Conservation (phyloP, 2,888 invertebrate species). For the Orthonychiurus folsomi region DNA sequence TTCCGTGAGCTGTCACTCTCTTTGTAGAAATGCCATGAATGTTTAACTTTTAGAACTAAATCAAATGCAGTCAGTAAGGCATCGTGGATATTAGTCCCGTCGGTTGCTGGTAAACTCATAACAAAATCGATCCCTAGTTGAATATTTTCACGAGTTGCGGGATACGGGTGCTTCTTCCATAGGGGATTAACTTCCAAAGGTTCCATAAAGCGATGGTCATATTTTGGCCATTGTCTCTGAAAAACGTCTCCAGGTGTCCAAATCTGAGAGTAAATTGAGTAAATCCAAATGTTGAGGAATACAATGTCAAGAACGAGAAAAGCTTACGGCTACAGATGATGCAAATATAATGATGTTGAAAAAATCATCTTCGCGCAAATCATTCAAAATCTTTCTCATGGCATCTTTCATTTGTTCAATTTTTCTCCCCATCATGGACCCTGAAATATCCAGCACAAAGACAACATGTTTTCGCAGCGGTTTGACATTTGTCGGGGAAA, state of each 20-base stretch:
- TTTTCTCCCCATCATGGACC: conserved; percentile 62
- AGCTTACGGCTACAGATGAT: conserved; percentile 39
- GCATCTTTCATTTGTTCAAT: conserved; percentile 58
- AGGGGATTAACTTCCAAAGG: neutral
- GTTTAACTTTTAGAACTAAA: too few species aligned
- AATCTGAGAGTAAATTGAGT: too few species aligned
- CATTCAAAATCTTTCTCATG: conserved; percentile 58
- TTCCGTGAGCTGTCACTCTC: too few species aligned
- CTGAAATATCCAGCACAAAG: conserved; percentile 67
- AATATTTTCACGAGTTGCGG: conserved; percentile 31
- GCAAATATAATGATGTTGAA: conserved; percentile 60
- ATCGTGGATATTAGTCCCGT: conserved; percentile 59
- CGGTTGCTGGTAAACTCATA: conserved; percentile 28
- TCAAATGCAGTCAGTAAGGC: conserved; percentile 53
- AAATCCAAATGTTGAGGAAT: too few species aligned
- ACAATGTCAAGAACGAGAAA: too few species aligned
- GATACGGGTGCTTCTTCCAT: conserved; percentile 22
- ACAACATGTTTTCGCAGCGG: conserved; percentile 58
- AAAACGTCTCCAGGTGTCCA: neutral
- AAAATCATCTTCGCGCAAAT: conserved; percentile 55
- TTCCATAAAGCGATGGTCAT: too few species aligned
- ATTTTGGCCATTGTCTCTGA: too few species aligned
- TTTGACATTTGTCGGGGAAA: conserved; percentile 55
- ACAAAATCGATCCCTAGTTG: conserved; percentile 33
- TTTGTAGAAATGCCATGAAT: too few species aligned